Evolutionary conservation across 2,888 invertebrate species (phyloP), one percentile per base, ranked within the genome.

Genomic region (Empis livida): DNA sequence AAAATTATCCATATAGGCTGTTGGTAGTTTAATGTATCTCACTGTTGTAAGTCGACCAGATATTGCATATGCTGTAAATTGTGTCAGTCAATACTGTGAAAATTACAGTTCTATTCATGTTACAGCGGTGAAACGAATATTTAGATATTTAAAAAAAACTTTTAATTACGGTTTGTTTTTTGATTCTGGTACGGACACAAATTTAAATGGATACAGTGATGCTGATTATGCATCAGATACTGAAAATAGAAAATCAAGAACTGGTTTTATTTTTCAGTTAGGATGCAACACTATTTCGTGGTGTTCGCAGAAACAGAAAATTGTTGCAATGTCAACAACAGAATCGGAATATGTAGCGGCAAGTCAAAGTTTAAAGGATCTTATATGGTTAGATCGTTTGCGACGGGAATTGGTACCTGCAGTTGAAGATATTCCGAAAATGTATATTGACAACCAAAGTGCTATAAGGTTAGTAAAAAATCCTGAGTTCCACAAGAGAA

Each of bases 401-500:
- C 13, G 10, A 32, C 10, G 13, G 4, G 32, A 32, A 32, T 32
- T 32, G 9, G 9, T 32, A 20, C 20, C 20, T 20, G 20, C 5
- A 20, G 20, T 20, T 20, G 5, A 20, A 2, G 27, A 9, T 17
- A 37, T 45, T 20, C 55, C 57, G 9, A 31, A 40, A 13, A 13
- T 56, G 10, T 32, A 45, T 13, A 46, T 58, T 23, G 56, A 59
- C 42, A 59, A 58, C 42, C 48, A 53, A 46, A 50, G 55, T 32
- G 56, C 56, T 2, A 51, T 52, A 23, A 39, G 47, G 46, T 45
- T 56, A 10, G 48, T 56, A 1, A 49, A 54, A 15, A 58, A 56
- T 49, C 55, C 53, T 1, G 51, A 54, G 41, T 54, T 52, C 48
- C 57, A 56, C 39, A 46, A 42, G n/a, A 42, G 57, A 17, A 54